Evolutionary conservation across 2,797 vertebrate genomes (phyloP).

Genomic region (Pantherophis alleghaniensis): DNA sequence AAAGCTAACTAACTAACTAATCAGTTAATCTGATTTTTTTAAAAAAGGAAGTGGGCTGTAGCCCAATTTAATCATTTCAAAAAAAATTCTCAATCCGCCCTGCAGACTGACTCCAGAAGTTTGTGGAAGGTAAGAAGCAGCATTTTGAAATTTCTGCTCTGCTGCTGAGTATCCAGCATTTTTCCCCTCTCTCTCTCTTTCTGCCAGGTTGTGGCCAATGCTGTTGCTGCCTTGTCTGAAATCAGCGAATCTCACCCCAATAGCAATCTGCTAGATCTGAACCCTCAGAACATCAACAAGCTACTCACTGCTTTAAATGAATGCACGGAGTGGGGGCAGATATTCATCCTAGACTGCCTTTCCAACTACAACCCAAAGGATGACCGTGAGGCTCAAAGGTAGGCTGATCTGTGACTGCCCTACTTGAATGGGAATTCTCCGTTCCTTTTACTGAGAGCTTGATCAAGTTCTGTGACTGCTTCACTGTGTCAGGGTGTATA

Average conservation of each 20-base stretch:
- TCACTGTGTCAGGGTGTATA: not conserved
- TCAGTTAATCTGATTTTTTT: not conserved
- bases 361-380: conserved; percentile 84
- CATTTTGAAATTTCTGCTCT: not conserved
- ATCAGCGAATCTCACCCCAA: conserved; percentile 83
- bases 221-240: conserved; percentile 79
- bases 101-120: not conserved
- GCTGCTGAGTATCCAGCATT: not conserved
- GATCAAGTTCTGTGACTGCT: too few species aligned
- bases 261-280: conserved; percentile 81
- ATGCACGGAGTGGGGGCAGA: conserved; percentile 83
- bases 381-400: conserved; percentile 82
- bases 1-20: too few species aligned
- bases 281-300: conserved; percentile 83
- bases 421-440: rapidly evolving
- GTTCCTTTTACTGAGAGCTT: too few species aligned
- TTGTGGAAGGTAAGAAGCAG: too few species aligned
- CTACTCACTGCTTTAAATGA: conserved; percentile 80
- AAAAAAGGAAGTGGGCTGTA: not conserved
- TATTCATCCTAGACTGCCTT: conserved; percentile 82
- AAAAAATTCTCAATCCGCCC: not conserved
- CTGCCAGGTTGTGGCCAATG: conserved; percentile 78
- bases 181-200: not conserved
- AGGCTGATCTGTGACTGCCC: not conserved
- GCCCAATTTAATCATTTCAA: not conserved